These are phyloP conservation scores for Lasioglossum oenotherae DNA, from an alignment of 2,888 invertebrate genomes.

Conservation along the genomic window DNA sequence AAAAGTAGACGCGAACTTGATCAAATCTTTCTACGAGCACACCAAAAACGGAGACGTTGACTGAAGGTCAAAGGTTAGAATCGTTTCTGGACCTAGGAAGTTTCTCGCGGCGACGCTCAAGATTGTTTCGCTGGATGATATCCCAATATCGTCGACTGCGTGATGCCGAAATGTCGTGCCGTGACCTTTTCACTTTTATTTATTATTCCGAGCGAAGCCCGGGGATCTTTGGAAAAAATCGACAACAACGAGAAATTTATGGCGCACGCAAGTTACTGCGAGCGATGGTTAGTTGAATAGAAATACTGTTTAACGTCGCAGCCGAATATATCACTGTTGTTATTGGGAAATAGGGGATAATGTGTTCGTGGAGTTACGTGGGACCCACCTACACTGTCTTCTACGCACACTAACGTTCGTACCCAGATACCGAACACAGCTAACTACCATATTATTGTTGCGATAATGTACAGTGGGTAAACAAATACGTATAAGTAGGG, in stretches of 20 bases:
- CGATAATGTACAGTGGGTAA: background rate
- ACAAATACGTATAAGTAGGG: background rate
- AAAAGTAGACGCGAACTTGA: background rate
- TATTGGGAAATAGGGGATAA: slow-evolving; percentile 19
- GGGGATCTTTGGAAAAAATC: slow-evolving; percentile 7
- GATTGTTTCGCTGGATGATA: slow-evolving; percentile 10
- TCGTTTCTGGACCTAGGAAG: background rate
- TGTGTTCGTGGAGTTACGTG: background rate
- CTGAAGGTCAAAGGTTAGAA: background rate
- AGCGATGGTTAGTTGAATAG: slow-evolving; percentile 8
- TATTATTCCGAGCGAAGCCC: slow-evolving; percentile 16
- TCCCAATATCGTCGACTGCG: slow-evolving; percentile 6
- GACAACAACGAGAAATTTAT: slow-evolving; percentile 26
- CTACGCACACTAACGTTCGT: background rate
- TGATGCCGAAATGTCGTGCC: slow-evolving; percentile 10
- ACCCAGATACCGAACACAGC: background rate
- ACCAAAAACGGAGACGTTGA: background rate
- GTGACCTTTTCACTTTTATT: slow-evolving; percentile 34
- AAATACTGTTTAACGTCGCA: slow-evolving; percentile 14
- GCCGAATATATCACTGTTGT: slow-evolving; percentile 1
- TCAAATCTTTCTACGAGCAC: background rate
- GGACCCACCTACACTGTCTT: background rate
- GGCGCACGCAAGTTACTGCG: background rate
- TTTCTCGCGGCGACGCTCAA: background rate
- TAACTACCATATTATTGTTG: background rate